Percentiles rank a stretch among this genome's conserved stretches.
These are phyloP conservation scores for Ligdia adustata DNA, from an alignment of 2,888 invertebrate species.

Conservation along the genomic window DNA sequence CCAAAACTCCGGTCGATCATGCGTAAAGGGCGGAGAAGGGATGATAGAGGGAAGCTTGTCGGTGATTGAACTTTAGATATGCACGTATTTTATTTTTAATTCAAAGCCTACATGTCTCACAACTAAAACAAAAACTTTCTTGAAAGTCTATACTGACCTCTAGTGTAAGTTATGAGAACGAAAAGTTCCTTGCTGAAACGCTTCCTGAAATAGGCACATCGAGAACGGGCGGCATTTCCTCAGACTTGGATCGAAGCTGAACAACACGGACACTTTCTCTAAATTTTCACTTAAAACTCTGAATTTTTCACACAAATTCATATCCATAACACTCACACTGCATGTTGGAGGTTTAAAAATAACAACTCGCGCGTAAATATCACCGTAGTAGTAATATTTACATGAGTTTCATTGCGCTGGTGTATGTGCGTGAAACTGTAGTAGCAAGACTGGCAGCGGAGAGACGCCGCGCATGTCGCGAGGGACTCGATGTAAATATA, in stretches of 20 bases:
- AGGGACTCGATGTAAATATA: slow-evolving; percentile 81
- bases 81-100: slow-evolving; percentile 13
- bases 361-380: slow-evolving; percentile 74
- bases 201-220: slow-evolving; percentile 79
- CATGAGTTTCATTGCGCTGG: slow-evolving; percentile 74
- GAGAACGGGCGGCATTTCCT: slow-evolving; percentile 74
- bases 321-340: slow-evolving; percentile 52
- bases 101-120: neutral
- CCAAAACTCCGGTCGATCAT: slow-evolving; percentile 83
- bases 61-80: slow-evolving; percentile 69
- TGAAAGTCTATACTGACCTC: slow-evolving; percentile 73
- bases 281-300: slow-evolving; percentile 62
- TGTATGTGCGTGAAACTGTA: slow-evolving; percentile 80
- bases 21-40: slow-evolving; percentile 84
- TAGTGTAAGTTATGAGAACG: slow-evolving; percentile 77
- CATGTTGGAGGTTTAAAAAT: slow-evolving; percentile 63
- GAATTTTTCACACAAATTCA: slow-evolving; percentile 50
- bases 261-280: slow-evolving; percentile 60
- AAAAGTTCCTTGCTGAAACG: slow-evolving; percentile 79
- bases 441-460: slow-evolving; percentile 77
- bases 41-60: slow-evolving; percentile 79
- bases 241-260: slow-evolving; percentile 75
- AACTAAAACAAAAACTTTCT: slow-evolving; percentile 27
- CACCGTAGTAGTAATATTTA: slow-evolving; percentile 79
- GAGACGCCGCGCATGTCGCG: slow-evolving; percentile 81